These are phyloP conservation scores for Theristicus caerulescens DNA, from an alignment of 2,113 vertebrate species.

Conservation along the genomic window DNA sequence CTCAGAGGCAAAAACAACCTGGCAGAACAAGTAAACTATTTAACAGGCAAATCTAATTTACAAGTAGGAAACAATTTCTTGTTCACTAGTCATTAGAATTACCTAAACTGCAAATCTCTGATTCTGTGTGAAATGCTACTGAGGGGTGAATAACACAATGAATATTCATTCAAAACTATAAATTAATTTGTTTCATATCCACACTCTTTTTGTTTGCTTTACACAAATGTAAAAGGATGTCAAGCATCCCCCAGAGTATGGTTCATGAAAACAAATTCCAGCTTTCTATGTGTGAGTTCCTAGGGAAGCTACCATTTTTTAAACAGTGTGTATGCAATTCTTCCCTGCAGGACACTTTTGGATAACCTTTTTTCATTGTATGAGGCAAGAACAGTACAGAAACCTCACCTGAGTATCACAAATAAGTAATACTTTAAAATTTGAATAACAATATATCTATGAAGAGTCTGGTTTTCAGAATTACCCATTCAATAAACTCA, in stretches of 20 bases:
- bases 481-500: not conserved
- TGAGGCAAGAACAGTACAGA: not conserved
- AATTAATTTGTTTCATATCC: not conserved
- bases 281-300: not conserved
- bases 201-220: not conserved
- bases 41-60: not conserved
- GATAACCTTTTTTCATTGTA: not conserved
- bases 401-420: not conserved
- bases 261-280: not conserved
- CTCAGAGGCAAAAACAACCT: not conserved
- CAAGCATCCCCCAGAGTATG: not conserved
- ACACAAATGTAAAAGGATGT: not conserved
- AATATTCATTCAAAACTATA: not conserved
- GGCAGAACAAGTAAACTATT: slow-evolving; percentile 1
- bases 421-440: not conserved
- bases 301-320: not conserved
- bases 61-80: not conserved
- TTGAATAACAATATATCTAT: not conserved
- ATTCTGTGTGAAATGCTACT: not conserved
- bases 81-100: not conserved
- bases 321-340: not conserved
- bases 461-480: not conserved
- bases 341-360: not conserved
- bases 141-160: not conserved
- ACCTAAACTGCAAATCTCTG: not conserved